Conservation (phyloP, 2,113 vertebrate species). For the Sylvilagus bachmani region DNA sequence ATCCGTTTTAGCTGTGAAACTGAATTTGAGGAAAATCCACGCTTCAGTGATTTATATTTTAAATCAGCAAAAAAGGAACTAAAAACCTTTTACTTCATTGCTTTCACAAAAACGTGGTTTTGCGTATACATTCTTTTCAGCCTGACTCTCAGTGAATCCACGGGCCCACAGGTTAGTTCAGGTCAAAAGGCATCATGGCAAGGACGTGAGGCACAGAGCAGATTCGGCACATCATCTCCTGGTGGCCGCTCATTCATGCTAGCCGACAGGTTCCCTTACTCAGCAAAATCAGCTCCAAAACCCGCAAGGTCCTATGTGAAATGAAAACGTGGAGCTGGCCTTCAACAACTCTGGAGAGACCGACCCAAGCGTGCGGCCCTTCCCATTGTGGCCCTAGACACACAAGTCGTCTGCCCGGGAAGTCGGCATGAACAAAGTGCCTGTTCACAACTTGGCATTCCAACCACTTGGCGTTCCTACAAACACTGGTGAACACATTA, state of each 20-base stretch:
- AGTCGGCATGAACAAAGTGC: not conserved
- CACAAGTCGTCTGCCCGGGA: not conserved
- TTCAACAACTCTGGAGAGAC: not conserved
- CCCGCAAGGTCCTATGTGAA: not conserved
- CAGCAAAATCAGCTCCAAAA: not conserved
- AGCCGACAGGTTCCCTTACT: not conserved
- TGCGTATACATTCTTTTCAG: not conserved
- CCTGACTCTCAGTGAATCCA: not conserved
- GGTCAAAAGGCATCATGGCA: not conserved
- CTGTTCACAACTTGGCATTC: not conserved
- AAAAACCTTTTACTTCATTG: not conserved
- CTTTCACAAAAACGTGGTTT: constrained; percentile 29
- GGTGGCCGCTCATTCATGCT: not conserved
- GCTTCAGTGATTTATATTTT: not conserved
- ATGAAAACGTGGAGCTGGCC: not conserved
- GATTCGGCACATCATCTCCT: not conserved
- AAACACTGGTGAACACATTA: not conserved
- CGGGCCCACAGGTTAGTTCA: not conserved
- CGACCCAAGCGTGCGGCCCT: not conserved
- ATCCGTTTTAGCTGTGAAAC: constrained; percentile 38
- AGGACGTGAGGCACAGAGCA: not conserved
- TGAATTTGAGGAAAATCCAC: constrained; percentile 1
- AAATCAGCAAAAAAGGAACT: constrained; percentile 37
- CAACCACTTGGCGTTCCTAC: not conserved
- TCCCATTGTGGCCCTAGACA: not conserved